Base-by-base conservation (phyloP, 2,113 vertebrate species). In the Reinhardtius hippoglossoides region DNA sequence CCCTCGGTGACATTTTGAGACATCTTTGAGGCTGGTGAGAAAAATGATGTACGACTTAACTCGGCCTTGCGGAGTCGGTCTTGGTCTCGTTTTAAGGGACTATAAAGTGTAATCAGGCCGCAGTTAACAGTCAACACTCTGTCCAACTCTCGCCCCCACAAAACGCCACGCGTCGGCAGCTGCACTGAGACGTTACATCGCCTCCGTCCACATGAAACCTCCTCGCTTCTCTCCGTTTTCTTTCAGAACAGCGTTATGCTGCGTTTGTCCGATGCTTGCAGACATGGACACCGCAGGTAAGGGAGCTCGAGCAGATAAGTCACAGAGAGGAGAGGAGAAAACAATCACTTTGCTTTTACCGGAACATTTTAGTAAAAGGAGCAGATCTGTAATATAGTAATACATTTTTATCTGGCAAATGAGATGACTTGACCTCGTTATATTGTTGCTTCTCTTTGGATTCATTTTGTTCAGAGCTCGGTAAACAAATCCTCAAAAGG, bases 31-130 rank as follows among this genome's bases (percentile, higher is more conserved):
- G 68, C 52, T 85, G 90, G 79, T 37, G 87, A 81, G 86, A 81
- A 56, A 56, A 61, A 88, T 84, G 85, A 94, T 80, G 91, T 82
- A 95, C 83, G 81, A 56, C 35, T 81, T 50, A 40, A 82, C 82
- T 67, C 35, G 69, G 69, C 87, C 67, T 84, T 84, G 87, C 52
- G 18, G 79, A 82, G 72, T 85, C 67, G 71, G 54, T 80, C 77
- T 76, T 71, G 80, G 68, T 81, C 64, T 79, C 80, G n/a, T 82
- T 76, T 65, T 76, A 78, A 74, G 50, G 67, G 74, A 71, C 74
- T 68, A 88, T 80, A 83, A 85, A 83, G 63, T 71, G 77, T 82
- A 80, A 91, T 87, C 84, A 89, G 81, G 71, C 40, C 42, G 57
- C 35, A 52, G 56, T 82, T 93, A 88, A 89, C 74, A 81, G 66